Evolutionary conservation across 2,888 invertebrate genomes (phyloP).

Genomic region (Zhuqinia jingwanae): DNA sequence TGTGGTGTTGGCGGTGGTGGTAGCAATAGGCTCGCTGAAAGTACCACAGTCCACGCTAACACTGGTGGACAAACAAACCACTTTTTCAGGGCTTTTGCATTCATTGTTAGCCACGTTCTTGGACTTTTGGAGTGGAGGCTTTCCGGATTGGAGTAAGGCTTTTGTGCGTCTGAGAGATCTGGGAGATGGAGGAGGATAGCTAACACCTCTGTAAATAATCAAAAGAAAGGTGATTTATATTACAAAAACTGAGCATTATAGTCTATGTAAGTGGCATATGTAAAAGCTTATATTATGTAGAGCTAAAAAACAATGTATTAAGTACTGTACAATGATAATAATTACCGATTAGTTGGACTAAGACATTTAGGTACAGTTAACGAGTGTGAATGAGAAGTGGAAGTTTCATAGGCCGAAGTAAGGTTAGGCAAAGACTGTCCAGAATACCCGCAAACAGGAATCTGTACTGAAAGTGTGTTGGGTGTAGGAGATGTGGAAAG

Average conservation of each 20-base stretch:
- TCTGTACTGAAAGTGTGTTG: constrained; percentile 88
- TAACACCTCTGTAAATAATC: constrained; percentile 84
- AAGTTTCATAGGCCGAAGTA: constrained; percentile 80
- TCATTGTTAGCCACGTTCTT: constrained; percentile 81
- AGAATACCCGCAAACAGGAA: constrained; percentile 81
- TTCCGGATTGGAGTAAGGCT: constrained; percentile 80
- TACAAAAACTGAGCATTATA: too few relatives aligned
- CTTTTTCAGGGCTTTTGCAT: constrained; percentile 77
- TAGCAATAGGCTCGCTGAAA: constrained; percentile 41
- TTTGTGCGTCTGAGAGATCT: constrained; percentile 80
- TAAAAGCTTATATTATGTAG: too few relatives aligned
- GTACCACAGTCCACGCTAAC: constrained; percentile 61
- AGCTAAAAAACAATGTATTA: too few relatives aligned
- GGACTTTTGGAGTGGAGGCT: constrained; percentile 91
- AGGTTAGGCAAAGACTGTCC: constrained; percentile 92
- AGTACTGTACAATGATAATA: background rate
- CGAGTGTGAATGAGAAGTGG: constrained; percentile 81
- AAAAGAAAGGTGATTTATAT: too few relatives aligned
- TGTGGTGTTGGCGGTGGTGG: constrained; percentile 15
- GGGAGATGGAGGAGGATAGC: constrained; percentile 91
- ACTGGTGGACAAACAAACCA: constrained; percentile 53
- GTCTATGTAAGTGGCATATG: too few relatives aligned
- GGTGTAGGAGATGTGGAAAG: constrained; percentile 83
- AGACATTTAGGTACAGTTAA: constrained; percentile 81
- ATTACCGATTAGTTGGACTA: constrained; percentile 80